Percentiles rank a stretch among this genome's conserved stretches.
Conservation (phyloP, 2,888 invertebrate genomes). For the Epistrophe eligans region DNA sequence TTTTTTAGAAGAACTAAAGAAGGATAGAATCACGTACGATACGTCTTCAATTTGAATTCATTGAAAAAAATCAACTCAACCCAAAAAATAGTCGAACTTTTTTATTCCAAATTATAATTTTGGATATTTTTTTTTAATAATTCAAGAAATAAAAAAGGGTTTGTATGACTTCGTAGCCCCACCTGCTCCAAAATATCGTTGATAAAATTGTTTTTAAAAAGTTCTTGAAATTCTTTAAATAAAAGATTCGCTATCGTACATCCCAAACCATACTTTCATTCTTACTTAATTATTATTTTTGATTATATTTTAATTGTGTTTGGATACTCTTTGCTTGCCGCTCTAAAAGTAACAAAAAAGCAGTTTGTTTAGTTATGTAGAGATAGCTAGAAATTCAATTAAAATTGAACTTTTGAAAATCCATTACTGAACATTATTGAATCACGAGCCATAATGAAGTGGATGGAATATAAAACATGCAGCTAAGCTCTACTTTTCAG, state of each 20-base stretch:
- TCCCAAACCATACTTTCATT: neutral
- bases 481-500: neutral
- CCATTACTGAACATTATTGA: neutral
- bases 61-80: too few species aligned
- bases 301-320: neutral
- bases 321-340: neutral
- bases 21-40: too few species aligned
- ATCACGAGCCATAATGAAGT: neutral
- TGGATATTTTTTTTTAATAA: too few species aligned
- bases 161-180: too few species aligned
- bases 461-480: slow-evolving; percentile 3
- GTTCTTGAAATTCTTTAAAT: neutral
- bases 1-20: too few species aligned
- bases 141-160: too few species aligned
- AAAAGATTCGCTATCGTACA: neutral
- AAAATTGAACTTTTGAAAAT: neutral
- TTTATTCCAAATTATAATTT: too few species aligned
- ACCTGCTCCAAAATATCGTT: neutral
- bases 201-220: neutral
- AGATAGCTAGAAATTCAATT: neutral
- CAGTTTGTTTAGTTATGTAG: neutral
- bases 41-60: too few species aligned
- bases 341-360: neutral
- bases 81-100: too few species aligned
- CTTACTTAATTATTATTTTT: neutral